Conservation (phyloP, 2,113 vertebrate genomes). For the Malaclemys terrapin region DNA sequence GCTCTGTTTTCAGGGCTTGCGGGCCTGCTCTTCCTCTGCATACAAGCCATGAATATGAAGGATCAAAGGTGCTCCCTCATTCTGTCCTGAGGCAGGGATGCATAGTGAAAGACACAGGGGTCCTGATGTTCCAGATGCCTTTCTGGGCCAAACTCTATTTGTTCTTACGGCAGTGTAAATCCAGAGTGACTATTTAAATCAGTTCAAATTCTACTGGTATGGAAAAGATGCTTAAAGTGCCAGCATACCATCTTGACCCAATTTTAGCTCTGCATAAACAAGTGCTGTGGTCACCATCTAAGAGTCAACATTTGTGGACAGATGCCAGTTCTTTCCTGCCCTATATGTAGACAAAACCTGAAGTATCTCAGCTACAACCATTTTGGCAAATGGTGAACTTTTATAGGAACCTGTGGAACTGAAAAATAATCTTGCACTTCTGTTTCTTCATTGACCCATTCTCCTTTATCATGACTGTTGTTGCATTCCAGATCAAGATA, state of each 20-base stretch:
- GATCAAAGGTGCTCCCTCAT: neutral
- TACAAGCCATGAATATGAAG: conserved; percentile 5
- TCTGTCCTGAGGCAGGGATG: neutral
- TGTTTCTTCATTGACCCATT: neutral
- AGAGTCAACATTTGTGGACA: neutral
- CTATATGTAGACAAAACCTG: neutral
- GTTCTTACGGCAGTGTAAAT: neutral
- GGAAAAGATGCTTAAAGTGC: neutral
- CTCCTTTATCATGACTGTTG: neutral
- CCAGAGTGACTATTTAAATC: neutral
- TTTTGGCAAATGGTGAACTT: neutral
- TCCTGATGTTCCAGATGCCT: neutral
- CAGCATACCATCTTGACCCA: neutral
- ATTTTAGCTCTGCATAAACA: neutral
- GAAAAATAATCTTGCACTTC: accelerated
- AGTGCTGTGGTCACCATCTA: neutral
- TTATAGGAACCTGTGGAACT: neutral
- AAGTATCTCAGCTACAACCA: neutral
- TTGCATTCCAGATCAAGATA: conserved; percentile 91
- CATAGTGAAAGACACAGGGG: neutral
- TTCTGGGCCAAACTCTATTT: neutral
- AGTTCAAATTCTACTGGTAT: neutral
- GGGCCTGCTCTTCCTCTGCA: conserved; percentile 11
- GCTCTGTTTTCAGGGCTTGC: conserved; percentile 4
- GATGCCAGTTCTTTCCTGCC: neutral